Conservation (phyloP, 1,140 invertebrate genomes). For the Calliphora vicina region DNA sequence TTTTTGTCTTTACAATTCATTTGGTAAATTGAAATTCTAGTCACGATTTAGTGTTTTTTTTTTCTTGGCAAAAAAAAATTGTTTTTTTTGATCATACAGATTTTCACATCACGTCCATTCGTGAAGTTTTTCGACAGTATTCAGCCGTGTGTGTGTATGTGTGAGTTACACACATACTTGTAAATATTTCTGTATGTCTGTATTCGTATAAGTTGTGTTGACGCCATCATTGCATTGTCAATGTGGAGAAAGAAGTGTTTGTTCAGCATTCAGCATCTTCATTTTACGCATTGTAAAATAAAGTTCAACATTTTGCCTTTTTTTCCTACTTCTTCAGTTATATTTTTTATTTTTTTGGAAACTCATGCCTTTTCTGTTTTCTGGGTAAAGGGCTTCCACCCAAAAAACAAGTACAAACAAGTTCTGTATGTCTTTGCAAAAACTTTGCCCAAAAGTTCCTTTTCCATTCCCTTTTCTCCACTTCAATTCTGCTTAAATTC, state of each 20-base stretch:
- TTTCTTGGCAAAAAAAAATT: neutral
- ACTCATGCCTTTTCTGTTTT: neutral
- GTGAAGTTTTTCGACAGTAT: conserved; percentile 27
- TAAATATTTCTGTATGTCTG: too few relatives aligned
- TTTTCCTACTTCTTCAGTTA: neutral
- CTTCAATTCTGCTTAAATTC: neutral
- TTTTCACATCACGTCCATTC: conserved; percentile 23
- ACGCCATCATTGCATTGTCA: conserved; percentile 28
- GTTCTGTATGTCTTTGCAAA: neutral
- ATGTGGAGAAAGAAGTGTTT: neutral
- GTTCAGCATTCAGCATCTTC: conserved; percentile 8
- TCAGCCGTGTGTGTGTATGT: neutral
- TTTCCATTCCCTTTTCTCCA: too few relatives aligned
- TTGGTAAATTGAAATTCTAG: conserved; percentile 32
- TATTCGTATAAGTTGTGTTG: neutral
- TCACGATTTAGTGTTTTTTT: conserved; percentile 28
- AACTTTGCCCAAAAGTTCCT: neutral
- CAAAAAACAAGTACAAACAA: neutral
- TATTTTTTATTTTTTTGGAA: neutral
- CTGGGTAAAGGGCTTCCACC: neutral
- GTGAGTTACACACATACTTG: neutral
- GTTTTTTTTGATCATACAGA: conserved; percentile 20
- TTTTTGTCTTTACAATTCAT: conserved; percentile 17
- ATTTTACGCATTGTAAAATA: conserved; percentile 3
- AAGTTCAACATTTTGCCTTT: neutral